Percentiles rank a stretch among this genome's conserved stretches.
These are phyloP conservation scores for Spinibarbus caldwelli DNA, from an alignment of 2,797 vertebrate species.

Conservation along the genomic window DNA sequence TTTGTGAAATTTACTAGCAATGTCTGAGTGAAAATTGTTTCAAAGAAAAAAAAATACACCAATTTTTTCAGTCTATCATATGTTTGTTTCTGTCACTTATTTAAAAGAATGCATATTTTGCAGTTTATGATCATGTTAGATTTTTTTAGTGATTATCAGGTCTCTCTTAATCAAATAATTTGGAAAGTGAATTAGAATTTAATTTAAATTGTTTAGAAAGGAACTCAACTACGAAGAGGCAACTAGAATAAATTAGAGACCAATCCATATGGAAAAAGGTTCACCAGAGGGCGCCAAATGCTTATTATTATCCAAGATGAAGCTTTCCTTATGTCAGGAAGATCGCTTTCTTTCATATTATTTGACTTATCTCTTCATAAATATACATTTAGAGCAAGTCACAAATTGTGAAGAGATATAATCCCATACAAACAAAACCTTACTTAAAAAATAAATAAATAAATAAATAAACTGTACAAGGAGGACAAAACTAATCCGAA, in stretches of 20 bases:
- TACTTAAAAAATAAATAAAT: background rate
- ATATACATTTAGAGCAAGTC: background rate
- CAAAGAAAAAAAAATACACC: background rate
- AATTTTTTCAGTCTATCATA: background rate
- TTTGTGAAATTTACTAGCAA: background rate
- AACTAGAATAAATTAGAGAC: background rate
- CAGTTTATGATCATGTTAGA: background rate
- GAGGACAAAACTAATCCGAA: background rate
- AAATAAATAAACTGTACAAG: no score
- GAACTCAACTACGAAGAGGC: background rate
- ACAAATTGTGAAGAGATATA: background rate
- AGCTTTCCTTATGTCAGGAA: background rate
- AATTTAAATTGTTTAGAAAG: background rate
- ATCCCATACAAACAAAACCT: background rate
- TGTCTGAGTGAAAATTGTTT: background rate
- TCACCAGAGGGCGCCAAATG: conserved; percentile 49
- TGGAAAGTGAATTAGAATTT: background rate
- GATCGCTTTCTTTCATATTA: background rate
- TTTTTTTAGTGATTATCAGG: background rate
- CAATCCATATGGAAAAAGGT: background rate
- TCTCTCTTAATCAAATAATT: no score
- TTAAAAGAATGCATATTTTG: background rate
- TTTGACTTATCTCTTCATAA: background rate
- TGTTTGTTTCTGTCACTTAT: background rate
- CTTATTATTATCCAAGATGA: background rate